A percentile compares a stretch with the other conserved stretches of the same genome.
Conservation (phyloP, 2,888 invertebrate species). For the Atethmia centrago region DNA sequence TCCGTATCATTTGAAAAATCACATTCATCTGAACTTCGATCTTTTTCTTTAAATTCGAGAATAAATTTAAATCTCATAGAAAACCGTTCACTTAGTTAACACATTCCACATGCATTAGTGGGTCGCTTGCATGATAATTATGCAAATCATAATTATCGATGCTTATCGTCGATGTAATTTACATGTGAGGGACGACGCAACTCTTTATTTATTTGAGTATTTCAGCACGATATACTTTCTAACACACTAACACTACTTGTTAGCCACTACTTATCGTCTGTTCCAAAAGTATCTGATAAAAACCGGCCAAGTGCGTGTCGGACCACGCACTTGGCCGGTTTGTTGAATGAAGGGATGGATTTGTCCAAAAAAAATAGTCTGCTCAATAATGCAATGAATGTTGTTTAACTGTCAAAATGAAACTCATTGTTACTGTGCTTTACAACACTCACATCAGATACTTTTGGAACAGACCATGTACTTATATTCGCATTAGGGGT, state of each 20-base stretch:
- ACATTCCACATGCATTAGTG: constrained; percentile 16
- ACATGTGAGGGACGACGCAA: background rate
- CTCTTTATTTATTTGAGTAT: background rate
- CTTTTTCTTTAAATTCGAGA: no score
- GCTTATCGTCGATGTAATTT: constrained; percentile 15
- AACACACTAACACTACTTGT: background rate
- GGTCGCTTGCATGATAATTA: constrained; percentile 29
- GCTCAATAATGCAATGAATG: no score
- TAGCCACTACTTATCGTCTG: background rate
- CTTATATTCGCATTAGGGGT: background rate
- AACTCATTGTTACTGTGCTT: no score
- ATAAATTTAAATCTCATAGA: background rate
- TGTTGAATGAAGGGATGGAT: no score
- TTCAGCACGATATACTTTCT: constrained; percentile 5
- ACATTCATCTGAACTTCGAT: no score
- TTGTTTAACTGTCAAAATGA: no score
- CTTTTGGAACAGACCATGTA: background rate
- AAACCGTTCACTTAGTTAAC: background rate
- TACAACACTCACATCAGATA: no score
- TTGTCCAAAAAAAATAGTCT: no score
- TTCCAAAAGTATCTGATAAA: background rate
- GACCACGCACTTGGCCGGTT: no score
- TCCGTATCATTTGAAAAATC: no score
- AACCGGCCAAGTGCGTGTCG: no score
- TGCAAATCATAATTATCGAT: constrained; percentile 29